Conservation (phyloP, 2,113 vertebrate genomes). For the Plestiodon gilberti region DNA sequence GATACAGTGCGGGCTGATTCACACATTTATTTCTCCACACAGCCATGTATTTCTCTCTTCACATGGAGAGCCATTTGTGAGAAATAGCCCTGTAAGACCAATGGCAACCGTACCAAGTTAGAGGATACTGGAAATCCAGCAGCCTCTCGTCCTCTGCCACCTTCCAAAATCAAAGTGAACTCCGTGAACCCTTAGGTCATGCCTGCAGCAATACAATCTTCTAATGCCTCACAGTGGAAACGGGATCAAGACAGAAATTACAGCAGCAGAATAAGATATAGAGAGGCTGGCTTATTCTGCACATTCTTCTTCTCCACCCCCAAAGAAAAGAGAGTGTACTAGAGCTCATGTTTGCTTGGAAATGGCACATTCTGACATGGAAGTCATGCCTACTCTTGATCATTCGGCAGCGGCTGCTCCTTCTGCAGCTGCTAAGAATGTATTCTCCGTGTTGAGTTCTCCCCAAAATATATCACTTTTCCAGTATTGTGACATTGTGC, state of each 20-base stretch:
- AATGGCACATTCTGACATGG: background rate
- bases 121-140: background rate
- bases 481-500: too few relatives aligned
- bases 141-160: background rate
- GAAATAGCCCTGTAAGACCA: background rate
- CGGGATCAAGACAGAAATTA: background rate
- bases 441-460: too few relatives aligned
- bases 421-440: too few relatives aligned
- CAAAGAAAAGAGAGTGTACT: background rate
- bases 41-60: background rate
- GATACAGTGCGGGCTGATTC: too few relatives aligned
- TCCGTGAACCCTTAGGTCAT: background rate
- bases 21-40: background rate
- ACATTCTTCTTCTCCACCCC: background rate
- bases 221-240: background rate
- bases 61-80: background rate
- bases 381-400: background rate
- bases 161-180: background rate
- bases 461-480: too few relatives aligned
- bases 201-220: background rate
- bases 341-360: background rate
- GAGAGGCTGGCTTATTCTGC: background rate
- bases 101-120: background rate
- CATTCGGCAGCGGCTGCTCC: too few relatives aligned
- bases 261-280: too few relatives aligned